Conservation (phyloP, 2,113 vertebrate species). For the Rissa tridactyla region DNA sequence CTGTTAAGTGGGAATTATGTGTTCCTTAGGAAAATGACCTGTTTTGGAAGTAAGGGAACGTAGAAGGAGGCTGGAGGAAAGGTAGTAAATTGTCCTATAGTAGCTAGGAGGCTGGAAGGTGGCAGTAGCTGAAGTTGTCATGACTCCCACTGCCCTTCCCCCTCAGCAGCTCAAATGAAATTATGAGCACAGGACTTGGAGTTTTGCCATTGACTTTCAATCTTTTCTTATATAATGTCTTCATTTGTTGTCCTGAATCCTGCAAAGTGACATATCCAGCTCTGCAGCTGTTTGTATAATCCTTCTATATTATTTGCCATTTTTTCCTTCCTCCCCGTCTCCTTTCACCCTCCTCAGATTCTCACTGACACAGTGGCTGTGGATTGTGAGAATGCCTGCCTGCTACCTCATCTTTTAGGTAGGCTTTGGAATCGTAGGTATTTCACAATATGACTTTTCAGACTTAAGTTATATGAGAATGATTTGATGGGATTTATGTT, state of each 20-base stretch:
- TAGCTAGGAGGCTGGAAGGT: background rate
- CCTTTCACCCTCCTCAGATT: background rate
- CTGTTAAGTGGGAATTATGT: background rate
- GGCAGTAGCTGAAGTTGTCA: background rate
- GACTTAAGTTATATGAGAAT: background rate
- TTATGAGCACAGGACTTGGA: slow-evolving; percentile 5
- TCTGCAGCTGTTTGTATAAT: background rate
- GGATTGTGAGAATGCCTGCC: background rate
- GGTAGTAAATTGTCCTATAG: background rate
- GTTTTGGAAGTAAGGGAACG: background rate
- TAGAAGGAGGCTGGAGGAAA: background rate
- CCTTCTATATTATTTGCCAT: background rate
- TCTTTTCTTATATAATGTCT: slow-evolving; percentile 41
- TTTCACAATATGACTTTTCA: background rate
- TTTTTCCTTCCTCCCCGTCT: background rate
- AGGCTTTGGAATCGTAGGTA: background rate
- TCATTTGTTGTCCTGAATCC: background rate
- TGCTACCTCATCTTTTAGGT: background rate
- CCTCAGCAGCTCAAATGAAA: background rate
- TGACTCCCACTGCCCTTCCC: background rate
- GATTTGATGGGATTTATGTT: background rate
- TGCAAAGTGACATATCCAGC: background rate
- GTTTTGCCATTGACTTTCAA: slow-evolving; percentile 17
- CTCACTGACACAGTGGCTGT: background rate
- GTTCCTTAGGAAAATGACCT: background rate